phyloP scores from a whole-genome alignment of 1,140 invertebrate species.

The Listronotus oregonensis region DNA sequence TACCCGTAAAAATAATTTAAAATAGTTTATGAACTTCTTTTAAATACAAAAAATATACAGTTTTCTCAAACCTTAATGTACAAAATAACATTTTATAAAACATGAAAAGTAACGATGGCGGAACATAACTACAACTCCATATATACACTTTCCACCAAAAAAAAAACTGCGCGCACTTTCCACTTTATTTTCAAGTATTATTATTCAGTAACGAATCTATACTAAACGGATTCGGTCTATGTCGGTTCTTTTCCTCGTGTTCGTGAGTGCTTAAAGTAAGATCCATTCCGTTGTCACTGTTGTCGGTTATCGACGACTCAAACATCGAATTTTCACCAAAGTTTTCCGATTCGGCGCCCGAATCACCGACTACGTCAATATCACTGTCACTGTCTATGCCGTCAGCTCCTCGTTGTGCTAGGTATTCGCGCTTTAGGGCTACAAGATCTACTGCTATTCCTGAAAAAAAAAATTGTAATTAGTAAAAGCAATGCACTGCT shows the following conservation, averaged over 20 bases:
- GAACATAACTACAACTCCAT: neutral
- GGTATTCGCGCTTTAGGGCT: conserved; percentile 81
- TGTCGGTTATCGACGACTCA: conserved; percentile 47
- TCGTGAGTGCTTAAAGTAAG: conserved; percentile 54
- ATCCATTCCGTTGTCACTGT: conserved; percentile 53
- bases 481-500: too few relatives aligned
- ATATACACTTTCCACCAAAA: conserved; percentile 19
- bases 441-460: conserved; percentile 82
- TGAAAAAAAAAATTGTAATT: conserved; percentile 23
- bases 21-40: too few relatives aligned
- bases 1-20: too few relatives aligned
- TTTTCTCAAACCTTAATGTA: neutral
- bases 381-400: conserved; percentile 65
- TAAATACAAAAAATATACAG: too few relatives aligned
- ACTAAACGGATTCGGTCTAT: conserved; percentile 78
- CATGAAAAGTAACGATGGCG: neutral
- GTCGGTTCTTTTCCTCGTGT: conserved; percentile 61
- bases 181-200: conserved; percentile 49
- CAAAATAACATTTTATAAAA: neutral
- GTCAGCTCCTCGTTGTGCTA: conserved; percentile 68
- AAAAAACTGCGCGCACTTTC: neutral
- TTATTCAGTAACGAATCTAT: conserved; percentile 82
- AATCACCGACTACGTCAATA: conserved; percentile 73
- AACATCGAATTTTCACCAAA: conserved; percentile 56
- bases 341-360: conserved; percentile 66